These are phyloP conservation scores for Micronycteris hirsuta DNA, from an alignment of 2,113 vertebrate species.

Conservation along the genomic window DNA sequence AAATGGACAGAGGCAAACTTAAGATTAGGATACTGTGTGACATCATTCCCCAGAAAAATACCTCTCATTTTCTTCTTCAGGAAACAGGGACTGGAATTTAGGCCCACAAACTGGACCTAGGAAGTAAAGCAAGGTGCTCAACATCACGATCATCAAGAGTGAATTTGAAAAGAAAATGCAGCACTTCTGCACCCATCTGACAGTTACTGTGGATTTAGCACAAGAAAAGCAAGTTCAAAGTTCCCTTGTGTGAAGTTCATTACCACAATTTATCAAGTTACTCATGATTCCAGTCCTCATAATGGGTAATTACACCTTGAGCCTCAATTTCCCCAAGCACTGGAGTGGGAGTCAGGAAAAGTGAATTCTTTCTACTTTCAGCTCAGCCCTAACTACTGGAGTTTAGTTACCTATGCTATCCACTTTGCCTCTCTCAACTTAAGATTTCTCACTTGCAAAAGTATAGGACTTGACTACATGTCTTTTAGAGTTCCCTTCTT, in stretches of 20 bases:
- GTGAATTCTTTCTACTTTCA: background rate
- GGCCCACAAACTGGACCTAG: background rate
- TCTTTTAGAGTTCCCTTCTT: background rate
- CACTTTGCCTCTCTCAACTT: background rate
- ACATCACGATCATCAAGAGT: background rate
- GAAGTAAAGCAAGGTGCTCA: background rate
- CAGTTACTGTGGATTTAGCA: background rate
- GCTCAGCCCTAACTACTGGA: background rate
- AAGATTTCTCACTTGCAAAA: background rate
- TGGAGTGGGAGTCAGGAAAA: background rate
- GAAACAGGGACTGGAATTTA: conserved; percentile 7
- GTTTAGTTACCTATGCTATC: background rate
- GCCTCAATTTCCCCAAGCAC: background rate
- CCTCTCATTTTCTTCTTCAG: background rate
- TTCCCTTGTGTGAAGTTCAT: background rate
- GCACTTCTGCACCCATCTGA: too few species aligned
- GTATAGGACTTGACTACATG: background rate
- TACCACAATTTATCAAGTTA: background rate
- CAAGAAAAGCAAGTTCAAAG: background rate
- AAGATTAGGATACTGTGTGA: accelerated
- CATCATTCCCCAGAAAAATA: background rate
- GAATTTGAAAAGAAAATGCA: background rate
- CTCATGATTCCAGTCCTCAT: background rate
- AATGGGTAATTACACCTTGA: background rate
- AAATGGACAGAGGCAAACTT: background rate